Base-by-base conservation (phyloP, 2,113 vertebrate species). In the Aviceda subcristata region DNA sequence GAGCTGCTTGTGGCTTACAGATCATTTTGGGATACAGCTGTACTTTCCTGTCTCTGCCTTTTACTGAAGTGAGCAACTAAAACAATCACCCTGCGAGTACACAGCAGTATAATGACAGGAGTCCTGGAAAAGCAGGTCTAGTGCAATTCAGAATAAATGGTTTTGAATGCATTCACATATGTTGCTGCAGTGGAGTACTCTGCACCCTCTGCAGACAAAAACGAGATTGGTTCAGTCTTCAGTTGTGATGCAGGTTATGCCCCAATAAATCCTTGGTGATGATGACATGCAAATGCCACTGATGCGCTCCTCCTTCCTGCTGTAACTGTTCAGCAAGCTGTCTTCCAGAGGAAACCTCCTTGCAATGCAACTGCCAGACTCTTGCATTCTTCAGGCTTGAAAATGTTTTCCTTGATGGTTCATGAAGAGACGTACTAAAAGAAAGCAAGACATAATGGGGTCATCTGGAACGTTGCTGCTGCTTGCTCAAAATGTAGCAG, bases 401-500 rank as follows among this genome's bases (percentile, higher is more conserved):
- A 85, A 95, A 51, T n/a, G 77, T 92, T 96, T 94, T 94, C 81
- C 93, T 95, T 96, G 93, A 89, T 90, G 73, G 41, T 56, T 96
- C 93, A 63, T 96, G 89, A 96, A 66, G 80, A 94, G 53, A 22
- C 0, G 1, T 62, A 13, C 72, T 86, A 34, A 95, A 85, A 87
- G 86, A 95, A 91, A 95, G 71, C 80, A 24, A 94, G 97, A 97
- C 95, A 73, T 87, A 97, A 97, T 96, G 96, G 95, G 94, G 94
- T 96, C 96, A 95, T 71, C 57, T 78, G 91, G 77, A 79, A 43
- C 63, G 3, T 17, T n/a, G 89, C 94, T 96, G 87, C 94, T 43
- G 77, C 89, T 77, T 19, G 69, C 94, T 94, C 48, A 0, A 3
- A 82, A 68, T 10, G 62, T 55, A 73, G 92, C 81, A 36, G 86